A percentile compares a stretch with the other conserved stretches of the same genome.
Conservation (phyloP, 2,888 invertebrate genomes). For the Iselma pallidipennis region DNA sequence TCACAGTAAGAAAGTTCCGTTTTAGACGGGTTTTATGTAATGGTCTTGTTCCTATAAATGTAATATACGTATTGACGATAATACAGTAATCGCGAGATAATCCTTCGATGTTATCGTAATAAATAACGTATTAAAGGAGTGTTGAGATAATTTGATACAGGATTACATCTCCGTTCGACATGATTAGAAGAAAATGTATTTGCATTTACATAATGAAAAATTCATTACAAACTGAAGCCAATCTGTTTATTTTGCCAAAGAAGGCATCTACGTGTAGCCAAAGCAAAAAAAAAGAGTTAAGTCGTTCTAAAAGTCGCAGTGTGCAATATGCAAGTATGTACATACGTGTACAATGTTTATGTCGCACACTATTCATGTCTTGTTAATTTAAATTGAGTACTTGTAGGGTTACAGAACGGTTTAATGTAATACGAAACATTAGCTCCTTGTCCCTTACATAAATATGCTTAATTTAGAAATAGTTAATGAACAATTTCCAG, state of each 20-base stretch:
- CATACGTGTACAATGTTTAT: background rate
- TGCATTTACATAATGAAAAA: background rate
- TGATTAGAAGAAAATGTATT: background rate
- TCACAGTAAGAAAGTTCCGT: no score
- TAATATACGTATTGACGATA: background rate
- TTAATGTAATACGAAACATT: background rate
- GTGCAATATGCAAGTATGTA: background rate
- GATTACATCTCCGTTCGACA: background rate
- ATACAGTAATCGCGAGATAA: background rate
- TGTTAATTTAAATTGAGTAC: background rate
- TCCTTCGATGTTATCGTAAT: background rate
- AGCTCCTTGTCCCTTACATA: background rate
- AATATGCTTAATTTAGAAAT: conserved; percentile 20
- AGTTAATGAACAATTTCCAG: conserved; percentile 20
- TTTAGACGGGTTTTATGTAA: no score
- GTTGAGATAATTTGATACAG: background rate
- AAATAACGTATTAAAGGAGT: background rate
- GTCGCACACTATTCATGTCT: background rate
- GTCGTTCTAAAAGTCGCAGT: background rate
- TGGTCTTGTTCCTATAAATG: background rate
- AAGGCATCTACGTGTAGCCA: background rate
- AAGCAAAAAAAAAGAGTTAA: background rate
- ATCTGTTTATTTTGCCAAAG: background rate
- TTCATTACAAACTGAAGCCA: no score
- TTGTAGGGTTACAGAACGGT: background rate